Percentiles rank a stretch among this genome's conserved stretches.
Evolutionary conservation across 2,888 invertebrate genomes (phyloP).

Genomic region (Euproctis similis): DNA sequence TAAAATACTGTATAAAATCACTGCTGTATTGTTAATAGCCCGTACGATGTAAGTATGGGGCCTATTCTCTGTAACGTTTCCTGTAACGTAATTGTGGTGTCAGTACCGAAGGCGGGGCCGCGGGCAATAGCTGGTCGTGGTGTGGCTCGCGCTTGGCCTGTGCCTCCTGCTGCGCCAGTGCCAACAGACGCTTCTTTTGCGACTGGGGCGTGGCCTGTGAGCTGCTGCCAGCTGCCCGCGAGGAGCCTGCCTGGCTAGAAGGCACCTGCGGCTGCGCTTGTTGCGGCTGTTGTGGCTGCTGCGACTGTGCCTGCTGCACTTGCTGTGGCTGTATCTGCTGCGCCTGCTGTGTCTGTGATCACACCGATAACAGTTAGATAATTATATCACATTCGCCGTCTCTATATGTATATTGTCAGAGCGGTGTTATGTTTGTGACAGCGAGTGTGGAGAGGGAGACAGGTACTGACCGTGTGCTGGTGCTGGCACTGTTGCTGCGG

Average conservation of each 20-base stretch:
- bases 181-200: slow-evolving; percentile 91
- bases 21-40: no score
- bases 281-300: slow-evolving; percentile 18
- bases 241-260: neutral
- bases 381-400: no score
- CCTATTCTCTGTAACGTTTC: no score
- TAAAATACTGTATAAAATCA: no score
- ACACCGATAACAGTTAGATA: no score
- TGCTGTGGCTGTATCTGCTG: neutral
- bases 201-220: slow-evolving; percentile 78
- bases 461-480: slow-evolving; percentile 20
- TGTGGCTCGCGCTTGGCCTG: slow-evolving; percentile 71
- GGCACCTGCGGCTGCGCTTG: slow-evolving; percentile 11
- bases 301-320: slow-evolving; percentile 10
- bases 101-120: neutral
- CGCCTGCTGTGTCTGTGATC: neutral
- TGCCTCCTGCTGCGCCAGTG: slow-evolving; percentile 81
- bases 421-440: no score
- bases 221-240: slow-evolving; percentile 13
- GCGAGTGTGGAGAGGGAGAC: no score
- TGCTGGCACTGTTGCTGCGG: slow-evolving; percentile 19
- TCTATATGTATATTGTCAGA: no score
- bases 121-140: slow-evolving; percentile 55
- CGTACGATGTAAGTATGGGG: no score
- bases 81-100: no score